Evolutionary conservation across 2,113 vertebrate species (phyloP).

Genomic region (Festucalex cinctus): DNA sequence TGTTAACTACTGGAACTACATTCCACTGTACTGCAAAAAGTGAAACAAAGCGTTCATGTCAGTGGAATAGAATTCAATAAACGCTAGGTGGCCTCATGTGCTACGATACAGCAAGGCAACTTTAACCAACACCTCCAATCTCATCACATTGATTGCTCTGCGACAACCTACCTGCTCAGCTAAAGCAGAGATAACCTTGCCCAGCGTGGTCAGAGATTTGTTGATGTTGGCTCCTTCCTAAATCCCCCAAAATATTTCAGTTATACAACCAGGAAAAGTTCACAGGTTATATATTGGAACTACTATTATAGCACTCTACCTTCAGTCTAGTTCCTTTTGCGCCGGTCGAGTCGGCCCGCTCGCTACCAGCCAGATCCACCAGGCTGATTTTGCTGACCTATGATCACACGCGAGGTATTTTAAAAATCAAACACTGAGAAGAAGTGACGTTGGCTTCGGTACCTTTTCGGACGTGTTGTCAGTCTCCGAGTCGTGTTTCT

Average conservation of each 20-base stretch:
- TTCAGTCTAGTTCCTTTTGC: slow-evolving; percentile 96
- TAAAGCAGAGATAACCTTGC: slow-evolving; percentile 95
- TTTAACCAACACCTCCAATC: neutral
- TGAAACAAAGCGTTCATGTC: too few relatives aligned
- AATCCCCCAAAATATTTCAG: slow-evolving; percentile 16
- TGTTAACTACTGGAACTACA: too few relatives aligned
- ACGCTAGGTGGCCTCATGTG: too few relatives aligned
- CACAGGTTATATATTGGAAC: neutral
- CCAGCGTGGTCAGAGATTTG: slow-evolving; percentile 94
- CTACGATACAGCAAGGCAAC: too few relatives aligned
- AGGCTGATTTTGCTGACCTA: slow-evolving; percentile 98
- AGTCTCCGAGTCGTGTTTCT: slow-evolving; percentile 81
- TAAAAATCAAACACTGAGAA: neutral
- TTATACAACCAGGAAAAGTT: neutral
- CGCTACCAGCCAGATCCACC: slow-evolving; percentile 94
- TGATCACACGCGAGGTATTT: neutral
- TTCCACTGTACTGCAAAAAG: too few relatives aligned
- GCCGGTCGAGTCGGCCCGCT: slow-evolving; percentile 92
- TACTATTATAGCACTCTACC: slow-evolving; percentile 64
- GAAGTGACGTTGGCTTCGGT: neutral
- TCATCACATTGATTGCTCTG: neutral
- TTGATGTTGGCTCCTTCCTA: slow-evolving; percentile 98
- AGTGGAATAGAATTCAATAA: too few relatives aligned
- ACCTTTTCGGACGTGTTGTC: slow-evolving; percentile 92
- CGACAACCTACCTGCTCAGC: slow-evolving; percentile 85